Conservation (phyloP, 2,888 invertebrate species). For the Agrochola lota region DNA sequence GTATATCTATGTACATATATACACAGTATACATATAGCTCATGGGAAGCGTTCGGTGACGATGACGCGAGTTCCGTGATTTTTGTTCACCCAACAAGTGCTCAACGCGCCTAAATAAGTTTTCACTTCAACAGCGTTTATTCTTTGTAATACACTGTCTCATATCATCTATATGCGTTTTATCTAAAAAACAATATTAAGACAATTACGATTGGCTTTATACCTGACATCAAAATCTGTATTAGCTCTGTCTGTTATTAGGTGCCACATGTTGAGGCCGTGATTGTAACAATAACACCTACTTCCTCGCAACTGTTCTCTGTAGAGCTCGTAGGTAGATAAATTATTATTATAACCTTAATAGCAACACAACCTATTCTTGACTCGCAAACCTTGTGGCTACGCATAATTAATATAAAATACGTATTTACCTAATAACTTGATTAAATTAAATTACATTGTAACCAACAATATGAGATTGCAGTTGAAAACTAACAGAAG, state of each 20-base stretch:
- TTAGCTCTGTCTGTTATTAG: background rate
- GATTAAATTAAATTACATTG: constrained; percentile 22
- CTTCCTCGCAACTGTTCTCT: background rate
- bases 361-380: constrained; percentile 4
- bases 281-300: background rate
- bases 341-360: background rate
- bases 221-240: no score
- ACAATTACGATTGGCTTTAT: no score
- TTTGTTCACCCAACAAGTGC: no score
- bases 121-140: background rate
- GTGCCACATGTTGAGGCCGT: background rate
- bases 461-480: constrained; percentile 12
- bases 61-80: no score
- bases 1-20: no score
- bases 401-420: constrained; percentile 24
- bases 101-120: no score
- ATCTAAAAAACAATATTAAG: background rate
- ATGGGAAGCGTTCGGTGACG: no score
- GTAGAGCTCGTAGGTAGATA: background rate
- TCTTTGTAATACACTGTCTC: background rate
- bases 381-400: background rate
- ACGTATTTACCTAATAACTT: constrained; percentile 17
- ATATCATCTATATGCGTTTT: background rate
- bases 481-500: constrained; percentile 31
- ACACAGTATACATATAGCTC: no score